Base-by-base conservation (phyloP, 2,113 vertebrate genomes). In the Trinectes maculatus region DNA sequence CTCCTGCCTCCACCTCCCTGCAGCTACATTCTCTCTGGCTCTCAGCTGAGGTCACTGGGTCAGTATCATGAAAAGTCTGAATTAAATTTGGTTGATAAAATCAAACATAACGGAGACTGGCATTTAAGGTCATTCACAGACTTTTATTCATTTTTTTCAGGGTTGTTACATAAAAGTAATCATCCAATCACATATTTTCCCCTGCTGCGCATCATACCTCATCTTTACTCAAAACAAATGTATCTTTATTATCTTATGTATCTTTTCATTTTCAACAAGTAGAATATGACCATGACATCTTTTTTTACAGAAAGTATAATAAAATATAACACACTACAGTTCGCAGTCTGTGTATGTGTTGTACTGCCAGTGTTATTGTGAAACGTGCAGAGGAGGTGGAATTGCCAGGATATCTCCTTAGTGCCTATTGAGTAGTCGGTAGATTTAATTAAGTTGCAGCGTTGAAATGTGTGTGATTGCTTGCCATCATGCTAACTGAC, bases 31-130 rank as follows among this genome's bases (percentile, higher is more conserved):
- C 67, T 28, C 44, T 57, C 33, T 63, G 47, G 51, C 52, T 54
- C 46, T 33, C 47, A 31, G 48, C 24, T 15, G 25, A 21, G 67
- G 66, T 80, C 73, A 78, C 60, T 65, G 70, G 76, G 81, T 83
- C 66, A 77, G 53, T 19, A 36, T 74, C 48, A 42, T 49, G 49
- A 68, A 40, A 56, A n/a, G 36, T 74, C 64, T 73, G 62, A 39
- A 29, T 26, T 21, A 12, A 25, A 67, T 33, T 24, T n/a, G 44
- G 22, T 26, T 1, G 33, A 76, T 60, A 13, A 61, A 49, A 65
- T 12, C 13, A 72, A 48, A 69, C 43, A 4, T 8, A 29, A 55
- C 42, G 46, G 29, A 58, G n/a, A 3, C 22, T 25, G 43, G 22
- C 26, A 19, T 60, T 13, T 47, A 33, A 59, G 42, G 26, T 69